phyloP scores from a whole-genome alignment of 2,888 invertebrate genomes.

The Pinctada fucata region DNA sequence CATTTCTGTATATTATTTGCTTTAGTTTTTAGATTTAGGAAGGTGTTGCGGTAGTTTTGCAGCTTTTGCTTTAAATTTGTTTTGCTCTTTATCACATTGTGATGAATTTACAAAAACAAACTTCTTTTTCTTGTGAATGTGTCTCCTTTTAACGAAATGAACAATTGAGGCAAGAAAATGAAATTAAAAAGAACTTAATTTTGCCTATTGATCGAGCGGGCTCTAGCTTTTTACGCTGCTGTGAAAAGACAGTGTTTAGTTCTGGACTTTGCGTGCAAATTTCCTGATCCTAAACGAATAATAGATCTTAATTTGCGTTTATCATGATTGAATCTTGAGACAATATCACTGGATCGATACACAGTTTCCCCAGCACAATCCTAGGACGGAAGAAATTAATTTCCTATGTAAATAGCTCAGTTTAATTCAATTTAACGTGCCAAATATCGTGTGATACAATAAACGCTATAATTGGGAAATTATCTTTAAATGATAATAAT shows the following conservation, averaged over 20 bases:
- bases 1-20: no score
- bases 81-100: no score
- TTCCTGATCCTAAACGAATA: slow-evolving; percentile 17
- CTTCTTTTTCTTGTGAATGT: no score
- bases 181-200: no score
- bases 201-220: no score
- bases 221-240: neutral
- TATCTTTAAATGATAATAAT: slow-evolving; percentile 30
- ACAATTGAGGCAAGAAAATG: no score
- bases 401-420: slow-evolving; percentile 42
- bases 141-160: no score
- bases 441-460: slow-evolving; percentile 39
- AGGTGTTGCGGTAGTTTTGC: no score
- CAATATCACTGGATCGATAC: slow-evolving; percentile 27
- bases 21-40: no score
- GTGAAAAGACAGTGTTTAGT: neutral
- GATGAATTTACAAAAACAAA: no score
- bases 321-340: slow-evolving; percentile 37
- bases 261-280: neutral
- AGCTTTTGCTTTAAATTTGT: no score
- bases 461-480: slow-evolving; percentile 38
- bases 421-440: slow-evolving; percentile 45
- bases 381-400: slow-evolving; percentile 47
- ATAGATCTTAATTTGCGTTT: slow-evolving; percentile 37
- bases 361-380: slow-evolving; percentile 19